Evolutionary conservation across 2,113 vertebrate genomes (phyloP), one percentile per base, ranked within the genome.

Genomic region (Lucifuga dentata): DNA sequence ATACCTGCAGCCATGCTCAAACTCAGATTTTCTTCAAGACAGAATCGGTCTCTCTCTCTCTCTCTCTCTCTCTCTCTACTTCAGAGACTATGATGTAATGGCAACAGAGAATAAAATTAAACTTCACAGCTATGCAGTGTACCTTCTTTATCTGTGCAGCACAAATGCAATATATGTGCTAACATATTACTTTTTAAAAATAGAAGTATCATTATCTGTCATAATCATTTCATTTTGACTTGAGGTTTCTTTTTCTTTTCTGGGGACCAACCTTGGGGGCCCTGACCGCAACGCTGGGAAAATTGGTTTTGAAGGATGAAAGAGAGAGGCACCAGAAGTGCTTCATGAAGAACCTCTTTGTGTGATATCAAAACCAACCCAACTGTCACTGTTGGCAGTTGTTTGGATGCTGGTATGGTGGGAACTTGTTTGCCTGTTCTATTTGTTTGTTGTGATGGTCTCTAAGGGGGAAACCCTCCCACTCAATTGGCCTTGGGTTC

Each of bases 381-480:
- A 79, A 84, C 84, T 80, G 83, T 87, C 83, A 78, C 74, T 60
- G 66, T 82, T 87, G 84, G 82, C 86, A 82, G 78, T 84, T 86
- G 75, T 85, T 88, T 88, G 79, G 79, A 86, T n/a, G 16, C 29
- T 43, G 65, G 61, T 81, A 29, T 63, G 79, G 81, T 90, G 89
- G 84, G 85, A 89, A 88, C 86, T 89, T 85, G 81, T 88, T 83
- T 88, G 74, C 73, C 84, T 68, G 58, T 43, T 84, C 53, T 80
- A 73, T 86, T 85, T 86, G 73, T 86, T 86, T 89, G 85, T 90
- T 86, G 84, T 83, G 79, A 85, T 85, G 76, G 75, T 75, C 58
- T 83, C 36, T 61, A 39, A 68, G 60, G 63, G 45, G 61, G 51
- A 52, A 32, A 68, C 53, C 72, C 83, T 80, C 80, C 85, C 73